Conservation (phyloP, 2,888 invertebrate species). For the Gonocerus acuteangulatus region DNA sequence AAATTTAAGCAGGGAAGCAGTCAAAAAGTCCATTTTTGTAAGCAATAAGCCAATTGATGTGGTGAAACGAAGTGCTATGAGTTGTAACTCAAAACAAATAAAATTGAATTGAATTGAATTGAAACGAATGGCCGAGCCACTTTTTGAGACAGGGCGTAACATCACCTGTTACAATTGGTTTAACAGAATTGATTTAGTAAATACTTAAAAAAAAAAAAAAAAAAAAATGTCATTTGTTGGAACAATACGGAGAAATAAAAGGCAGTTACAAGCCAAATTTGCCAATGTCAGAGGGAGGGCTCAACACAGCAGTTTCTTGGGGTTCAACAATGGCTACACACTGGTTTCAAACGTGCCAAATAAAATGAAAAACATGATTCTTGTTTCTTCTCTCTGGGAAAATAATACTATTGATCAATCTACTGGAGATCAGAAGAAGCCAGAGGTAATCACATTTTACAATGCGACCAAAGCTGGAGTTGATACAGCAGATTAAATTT, state of each 20-base stretch:
- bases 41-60: constrained; percentile 30
- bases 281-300: not conserved
- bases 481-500: too few species aligned
- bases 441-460: constrained; percentile 32
- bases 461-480: too few species aligned
- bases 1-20: constrained; percentile 32
- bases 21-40: constrained; percentile 28
- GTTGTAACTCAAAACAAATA: too few species aligned
- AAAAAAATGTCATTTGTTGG: constrained; percentile 26
- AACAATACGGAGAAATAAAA: constrained; percentile 28
- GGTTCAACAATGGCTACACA: not conserved
- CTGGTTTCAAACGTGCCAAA: constrained; percentile 12
- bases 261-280: constrained; percentile 7
- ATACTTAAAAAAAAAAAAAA: constrained; percentile 11
- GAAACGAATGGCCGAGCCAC: constrained; percentile 25
- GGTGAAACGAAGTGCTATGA: constrained; percentile 28
- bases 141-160: constrained; percentile 37
- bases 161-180: constrained; percentile 40
- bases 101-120: too few species aligned
- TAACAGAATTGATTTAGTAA: constrained; percentile 33
- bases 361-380: constrained; percentile 16
- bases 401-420: constrained; percentile 34
- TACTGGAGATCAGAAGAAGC: constrained; percentile 15
- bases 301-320: constrained; percentile 11
- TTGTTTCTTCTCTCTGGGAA: constrained; percentile 21